Evolutionary conservation across 1,140 invertebrate species (phyloP).

Genomic region (Piezodorus guildinii): DNA sequence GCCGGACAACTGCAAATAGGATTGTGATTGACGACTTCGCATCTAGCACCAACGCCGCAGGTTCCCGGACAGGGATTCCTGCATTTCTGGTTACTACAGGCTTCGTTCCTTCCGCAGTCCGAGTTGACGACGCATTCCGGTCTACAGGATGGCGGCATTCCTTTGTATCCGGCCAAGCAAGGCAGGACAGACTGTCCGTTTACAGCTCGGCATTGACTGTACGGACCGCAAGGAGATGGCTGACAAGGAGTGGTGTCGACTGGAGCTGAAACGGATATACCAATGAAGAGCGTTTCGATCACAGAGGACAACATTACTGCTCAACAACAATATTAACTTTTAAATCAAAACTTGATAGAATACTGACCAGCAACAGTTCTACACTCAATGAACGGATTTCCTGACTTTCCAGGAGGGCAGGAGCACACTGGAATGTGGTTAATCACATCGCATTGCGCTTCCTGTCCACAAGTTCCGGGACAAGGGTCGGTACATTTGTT

Average conservation of each 20-base stretch:
- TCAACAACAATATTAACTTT: too few species aligned
- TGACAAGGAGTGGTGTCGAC: constrained; percentile 34
- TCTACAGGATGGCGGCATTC: constrained; percentile 38
- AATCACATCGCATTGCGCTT: constrained; percentile 39
- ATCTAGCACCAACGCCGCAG: constrained; percentile 48
- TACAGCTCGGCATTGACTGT: constrained; percentile 49
- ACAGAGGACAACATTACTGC: too few species aligned
- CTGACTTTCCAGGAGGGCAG: constrained; percentile 36
- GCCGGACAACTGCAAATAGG: constrained; percentile 52
- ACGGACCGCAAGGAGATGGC: constrained; percentile 48
- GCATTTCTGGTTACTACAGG: constrained; percentile 44
- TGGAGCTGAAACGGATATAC: constrained; percentile 7
- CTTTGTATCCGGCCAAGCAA: constrained; percentile 37
- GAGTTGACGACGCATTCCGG: constrained; percentile 43
- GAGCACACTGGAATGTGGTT: constrained; percentile 36
- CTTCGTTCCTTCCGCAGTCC: constrained; percentile 39
- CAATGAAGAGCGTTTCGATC: too few species aligned
- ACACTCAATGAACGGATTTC: constrained; percentile 35
- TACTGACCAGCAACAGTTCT: constrained; percentile 35
- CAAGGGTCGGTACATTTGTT: constrained; percentile 43
- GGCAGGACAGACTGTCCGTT: constrained; percentile 44
- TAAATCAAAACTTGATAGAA: neutral
- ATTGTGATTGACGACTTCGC: constrained; percentile 50
- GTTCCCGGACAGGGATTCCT: constrained; percentile 41
- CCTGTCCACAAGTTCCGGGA: constrained; percentile 40